Percentiles rank a stretch among this genome's conserved stretches.
Evolutionary conservation across 1,140 invertebrate genomes (phyloP).

Genomic region (Drosophila pachea): DNA sequence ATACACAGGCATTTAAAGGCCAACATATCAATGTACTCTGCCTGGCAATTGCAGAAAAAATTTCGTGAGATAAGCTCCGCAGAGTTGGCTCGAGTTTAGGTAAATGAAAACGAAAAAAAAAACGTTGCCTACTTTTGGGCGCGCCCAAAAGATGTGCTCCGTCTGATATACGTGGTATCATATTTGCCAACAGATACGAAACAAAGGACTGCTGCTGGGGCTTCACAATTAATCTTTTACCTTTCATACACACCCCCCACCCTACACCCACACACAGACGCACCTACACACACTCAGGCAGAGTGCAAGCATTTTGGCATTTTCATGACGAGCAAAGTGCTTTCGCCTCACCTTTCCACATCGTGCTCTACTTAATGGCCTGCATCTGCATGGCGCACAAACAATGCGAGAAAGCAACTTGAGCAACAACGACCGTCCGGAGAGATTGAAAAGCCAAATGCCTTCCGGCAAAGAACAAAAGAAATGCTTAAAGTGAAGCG

Average conservation of each 20-base stretch:
- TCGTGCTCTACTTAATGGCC: constrained; percentile 28
- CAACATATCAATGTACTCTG: background rate
- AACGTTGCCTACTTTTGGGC: constrained; percentile 57
- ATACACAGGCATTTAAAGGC: background rate
- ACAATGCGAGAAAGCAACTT: constrained; percentile 42
- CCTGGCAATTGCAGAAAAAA: background rate
- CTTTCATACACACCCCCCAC: constrained; percentile 11
- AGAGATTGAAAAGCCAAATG: constrained; percentile 66
- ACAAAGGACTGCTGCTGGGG: constrained; percentile 7
- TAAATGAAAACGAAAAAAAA: constrained; percentile 1
- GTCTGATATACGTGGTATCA: background rate
- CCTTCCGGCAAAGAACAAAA: constrained; percentile 36
- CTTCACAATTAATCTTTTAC: constrained; percentile 59
- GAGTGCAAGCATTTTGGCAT: constrained; percentile 35
- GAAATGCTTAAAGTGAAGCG: constrained; percentile 34
- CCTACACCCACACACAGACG: constrained; percentile 7
- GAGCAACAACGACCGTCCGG: constrained; percentile 29
- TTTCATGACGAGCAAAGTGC: constrained; percentile 40
- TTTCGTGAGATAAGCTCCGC: background rate
- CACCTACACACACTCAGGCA: background rate
- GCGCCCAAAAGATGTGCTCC: constrained; percentile 7
- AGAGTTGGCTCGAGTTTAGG: background rate
- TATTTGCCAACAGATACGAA: constrained; percentile 33
- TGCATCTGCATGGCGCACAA: constrained; percentile 33
- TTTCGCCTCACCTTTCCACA: constrained; percentile 10